phyloP scores from a whole-genome alignment of 2,113 vertebrate species.

The Catharus minimus region DNA sequence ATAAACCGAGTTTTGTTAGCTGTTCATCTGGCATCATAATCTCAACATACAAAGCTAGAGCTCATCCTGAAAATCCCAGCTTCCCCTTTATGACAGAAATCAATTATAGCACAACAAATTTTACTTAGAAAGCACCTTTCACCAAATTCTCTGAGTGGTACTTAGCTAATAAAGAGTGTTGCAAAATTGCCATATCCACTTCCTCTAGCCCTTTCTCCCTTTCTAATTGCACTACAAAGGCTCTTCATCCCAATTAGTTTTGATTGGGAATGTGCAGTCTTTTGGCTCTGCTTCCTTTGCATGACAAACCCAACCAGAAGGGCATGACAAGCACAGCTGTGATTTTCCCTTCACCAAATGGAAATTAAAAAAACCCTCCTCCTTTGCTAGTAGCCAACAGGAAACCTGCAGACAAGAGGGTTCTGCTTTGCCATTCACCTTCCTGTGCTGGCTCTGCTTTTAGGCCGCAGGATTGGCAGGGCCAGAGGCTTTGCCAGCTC shows the following conservation, averaged over 20 bases:
- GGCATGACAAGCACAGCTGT: slow-evolving; percentile 60
- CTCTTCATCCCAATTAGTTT: slow-evolving; percentile 67
- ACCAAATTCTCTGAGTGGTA: slow-evolving; percentile 67
- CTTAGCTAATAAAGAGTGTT: slow-evolving; percentile 59
- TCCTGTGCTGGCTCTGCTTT: slow-evolving; percentile 46
- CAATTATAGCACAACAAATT: slow-evolving; percentile 72
- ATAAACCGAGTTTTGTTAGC: slow-evolving; percentile 70
- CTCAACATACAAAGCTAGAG: slow-evolving; percentile 58
- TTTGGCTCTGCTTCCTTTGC: slow-evolving; percentile 69
- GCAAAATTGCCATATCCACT: slow-evolving; percentile 61
- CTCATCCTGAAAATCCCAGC: slow-evolving; percentile 52
- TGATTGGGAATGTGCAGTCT: slow-evolving; percentile 70
- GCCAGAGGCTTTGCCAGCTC: slow-evolving; percentile 16
- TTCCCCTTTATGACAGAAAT: slow-evolving; percentile 69
- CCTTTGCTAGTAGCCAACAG: slow-evolving; percentile 47
- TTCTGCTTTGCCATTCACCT: slow-evolving; percentile 38
- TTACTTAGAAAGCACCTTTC: slow-evolving; percentile 70
- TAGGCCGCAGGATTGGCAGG: neutral
- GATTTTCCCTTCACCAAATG: slow-evolving; percentile 64
- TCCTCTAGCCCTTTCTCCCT: slow-evolving; percentile 37
- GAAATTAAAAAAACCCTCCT: slow-evolving; percentile 21
- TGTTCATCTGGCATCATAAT: slow-evolving; percentile 67
- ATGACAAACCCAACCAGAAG: slow-evolving; percentile 70
- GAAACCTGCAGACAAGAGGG: slow-evolving; percentile 60
- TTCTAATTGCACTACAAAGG: slow-evolving; percentile 57